phyloP scores from a whole-genome alignment of 2,113 vertebrate species.

The Paracanthobrama guichenoti region DNA sequence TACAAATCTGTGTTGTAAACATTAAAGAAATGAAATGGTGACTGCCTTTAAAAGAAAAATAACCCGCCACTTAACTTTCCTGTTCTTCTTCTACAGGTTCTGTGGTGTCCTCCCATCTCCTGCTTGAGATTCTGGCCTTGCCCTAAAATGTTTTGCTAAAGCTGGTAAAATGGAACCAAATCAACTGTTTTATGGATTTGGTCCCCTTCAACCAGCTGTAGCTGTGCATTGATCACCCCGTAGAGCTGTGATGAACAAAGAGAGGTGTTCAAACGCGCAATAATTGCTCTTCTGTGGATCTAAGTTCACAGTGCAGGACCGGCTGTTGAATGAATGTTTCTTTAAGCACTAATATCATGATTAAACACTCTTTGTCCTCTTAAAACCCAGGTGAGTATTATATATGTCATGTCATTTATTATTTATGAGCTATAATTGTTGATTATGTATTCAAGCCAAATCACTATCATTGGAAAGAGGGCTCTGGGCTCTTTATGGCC shows the following conservation, averaged over 20 bases:
- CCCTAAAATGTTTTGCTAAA: constrained; percentile 96
- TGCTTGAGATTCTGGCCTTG: constrained; percentile 1
- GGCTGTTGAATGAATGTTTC: constrained; percentile 6
- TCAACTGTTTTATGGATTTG: constrained; percentile 97
- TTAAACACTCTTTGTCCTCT: constrained; percentile 45
- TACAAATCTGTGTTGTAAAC: background rate
- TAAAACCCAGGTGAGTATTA: constrained; percentile 53
- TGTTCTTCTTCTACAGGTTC: constrained; percentile 44
- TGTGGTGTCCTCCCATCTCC: background rate
- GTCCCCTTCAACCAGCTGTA: constrained; percentile 99
- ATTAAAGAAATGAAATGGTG: background rate
- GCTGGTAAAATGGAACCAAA: constrained; percentile 99
- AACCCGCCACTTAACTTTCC: background rate
- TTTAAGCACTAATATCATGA: constrained; percentile 47
- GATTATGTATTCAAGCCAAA: constrained; percentile 54
- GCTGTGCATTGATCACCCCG: constrained; percentile 95
- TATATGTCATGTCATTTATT: constrained; percentile 31
- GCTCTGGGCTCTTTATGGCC: constrained; percentile 50
- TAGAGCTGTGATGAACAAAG: constrained; percentile 26
- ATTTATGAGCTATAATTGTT: constrained; percentile 47
- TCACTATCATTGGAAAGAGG: constrained; percentile 48
- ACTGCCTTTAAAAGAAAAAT: background rate
- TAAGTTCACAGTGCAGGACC: background rate
- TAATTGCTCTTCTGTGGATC: background rate
- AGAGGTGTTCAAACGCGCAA: background rate